Conservation (phyloP, 2,797 vertebrate genomes). For the Macropus fuliginosus region DNA sequence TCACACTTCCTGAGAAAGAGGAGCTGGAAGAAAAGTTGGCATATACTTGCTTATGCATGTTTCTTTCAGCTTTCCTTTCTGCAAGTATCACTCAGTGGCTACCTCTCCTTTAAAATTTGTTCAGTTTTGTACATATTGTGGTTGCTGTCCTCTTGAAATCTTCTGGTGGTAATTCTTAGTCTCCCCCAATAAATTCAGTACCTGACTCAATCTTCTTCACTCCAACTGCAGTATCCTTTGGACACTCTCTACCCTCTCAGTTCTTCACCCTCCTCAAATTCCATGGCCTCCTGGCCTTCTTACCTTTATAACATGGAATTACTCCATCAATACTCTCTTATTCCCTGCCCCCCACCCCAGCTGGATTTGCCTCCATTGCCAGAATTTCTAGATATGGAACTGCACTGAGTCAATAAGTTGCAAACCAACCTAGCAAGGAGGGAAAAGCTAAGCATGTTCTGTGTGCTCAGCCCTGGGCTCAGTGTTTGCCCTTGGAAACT, state of each 20-base stretch:
- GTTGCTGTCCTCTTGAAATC: not conserved
- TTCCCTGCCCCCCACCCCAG: too few relatives aligned
- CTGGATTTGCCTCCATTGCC: too few relatives aligned
- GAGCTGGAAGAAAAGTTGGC: not conserved
- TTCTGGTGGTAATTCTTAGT: not conserved
- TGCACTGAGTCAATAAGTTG: too few relatives aligned
- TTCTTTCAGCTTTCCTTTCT: not conserved
- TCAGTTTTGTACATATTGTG: not conserved
- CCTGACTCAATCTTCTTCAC: not conserved
- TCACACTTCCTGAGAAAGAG: not conserved
- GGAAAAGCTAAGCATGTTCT: too few relatives aligned
- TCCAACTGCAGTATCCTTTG: not conserved
- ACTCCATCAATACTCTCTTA: too few relatives aligned
- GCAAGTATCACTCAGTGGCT: not conserved
- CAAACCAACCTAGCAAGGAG: too few relatives aligned
- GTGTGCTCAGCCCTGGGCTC: too few relatives aligned
- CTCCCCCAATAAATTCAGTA: not conserved
- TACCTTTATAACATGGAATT: not conserved
- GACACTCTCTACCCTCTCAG: not conserved
- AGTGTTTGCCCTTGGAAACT: too few relatives aligned
- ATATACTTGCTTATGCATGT: not conserved
- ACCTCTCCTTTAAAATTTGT: not conserved
- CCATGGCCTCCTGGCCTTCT: not conserved
- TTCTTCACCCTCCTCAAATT: not conserved
- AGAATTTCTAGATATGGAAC: too few relatives aligned